Evolutionary conservation across 2,113 vertebrate genomes (phyloP).

Genomic region (Pantherophis guttatus): DNA sequence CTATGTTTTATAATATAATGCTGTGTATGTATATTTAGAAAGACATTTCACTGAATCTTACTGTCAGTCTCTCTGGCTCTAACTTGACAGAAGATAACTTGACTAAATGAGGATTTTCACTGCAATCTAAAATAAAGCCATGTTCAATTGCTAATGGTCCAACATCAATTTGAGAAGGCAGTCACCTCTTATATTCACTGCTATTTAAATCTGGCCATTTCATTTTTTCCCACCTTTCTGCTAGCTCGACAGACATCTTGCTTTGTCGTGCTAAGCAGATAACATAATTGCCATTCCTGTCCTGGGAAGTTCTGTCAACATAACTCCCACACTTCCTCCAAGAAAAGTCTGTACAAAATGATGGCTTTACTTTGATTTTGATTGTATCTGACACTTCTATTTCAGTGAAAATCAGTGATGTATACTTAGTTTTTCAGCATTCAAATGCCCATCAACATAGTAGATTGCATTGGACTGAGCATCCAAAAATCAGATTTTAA

Average conservation of each 20-base stretch:
- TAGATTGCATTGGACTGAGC: background rate
- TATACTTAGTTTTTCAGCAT: background rate
- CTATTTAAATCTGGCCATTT: background rate
- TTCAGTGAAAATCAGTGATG: background rate
- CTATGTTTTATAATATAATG: background rate
- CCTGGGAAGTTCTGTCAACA: background rate
- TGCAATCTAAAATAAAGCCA: background rate
- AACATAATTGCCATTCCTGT: background rate
- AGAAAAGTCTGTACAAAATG: background rate
- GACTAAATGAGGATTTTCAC: background rate
- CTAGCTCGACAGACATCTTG: background rate
- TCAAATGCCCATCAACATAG: background rate
- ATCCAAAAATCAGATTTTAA: background rate
- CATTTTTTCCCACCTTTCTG: background rate
- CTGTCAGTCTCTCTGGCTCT: background rate
- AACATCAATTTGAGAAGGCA: background rate
- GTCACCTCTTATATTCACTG: background rate
- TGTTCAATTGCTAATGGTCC: background rate
- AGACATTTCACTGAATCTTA: too few species aligned
- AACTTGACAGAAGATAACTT: background rate
- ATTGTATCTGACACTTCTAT: background rate
- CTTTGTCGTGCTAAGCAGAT: background rate
- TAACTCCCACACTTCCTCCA: background rate
- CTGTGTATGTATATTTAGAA: background rate
- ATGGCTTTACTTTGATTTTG: background rate